phyloP scores from a whole-genome alignment of 2,888 invertebrate species.

The Bombylius major region DNA sequence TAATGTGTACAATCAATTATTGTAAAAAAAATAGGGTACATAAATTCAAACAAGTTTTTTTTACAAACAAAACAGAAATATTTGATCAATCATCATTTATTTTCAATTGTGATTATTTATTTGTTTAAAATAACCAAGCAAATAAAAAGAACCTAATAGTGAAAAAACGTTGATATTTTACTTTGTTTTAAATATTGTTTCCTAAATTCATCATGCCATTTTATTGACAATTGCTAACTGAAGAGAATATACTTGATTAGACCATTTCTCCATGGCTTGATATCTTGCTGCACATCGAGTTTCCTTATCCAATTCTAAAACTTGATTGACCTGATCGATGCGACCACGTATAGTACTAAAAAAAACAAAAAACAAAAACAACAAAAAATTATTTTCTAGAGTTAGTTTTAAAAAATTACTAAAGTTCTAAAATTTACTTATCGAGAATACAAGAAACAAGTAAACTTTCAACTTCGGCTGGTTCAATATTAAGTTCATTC shows the following conservation, averaged over 20 bases:
- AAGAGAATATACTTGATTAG: conserved; percentile 73
- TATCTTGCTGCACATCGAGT: conserved; percentile 77
- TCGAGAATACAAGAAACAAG: conserved; percentile 96
- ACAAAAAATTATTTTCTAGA: neutral
- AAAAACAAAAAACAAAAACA: conserved; percentile 13
- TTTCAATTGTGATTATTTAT: too few species aligned
- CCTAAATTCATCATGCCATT: conserved; percentile 51
- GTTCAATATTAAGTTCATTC: conserved; percentile 84
- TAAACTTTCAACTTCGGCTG: conserved; percentile 88
- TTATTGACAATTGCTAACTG: conserved; percentile 87
- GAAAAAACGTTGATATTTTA: too few species aligned
- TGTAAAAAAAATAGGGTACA: too few species aligned
- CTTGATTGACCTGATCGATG: conserved; percentile 89
- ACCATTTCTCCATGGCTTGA: conserved; percentile 92
- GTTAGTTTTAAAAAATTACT: neutral
- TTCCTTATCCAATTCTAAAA: conserved; percentile 72
- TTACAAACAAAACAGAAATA: too few species aligned
- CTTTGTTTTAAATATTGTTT: too few species aligned
- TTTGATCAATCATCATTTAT: too few species aligned
- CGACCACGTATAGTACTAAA: conserved; percentile 70
- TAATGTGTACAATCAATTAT: too few species aligned
- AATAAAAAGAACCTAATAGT: too few species aligned
- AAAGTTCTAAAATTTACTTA: conserved; percentile 51
- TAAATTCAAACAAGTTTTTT: too few species aligned
- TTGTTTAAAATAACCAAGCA: too few species aligned